A percentile compares a stretch with the other conserved stretches of the same genome.
Evolutionary conservation across 2,113 vertebrate species (phyloP).

Genomic region (Hylia prasina): DNA sequence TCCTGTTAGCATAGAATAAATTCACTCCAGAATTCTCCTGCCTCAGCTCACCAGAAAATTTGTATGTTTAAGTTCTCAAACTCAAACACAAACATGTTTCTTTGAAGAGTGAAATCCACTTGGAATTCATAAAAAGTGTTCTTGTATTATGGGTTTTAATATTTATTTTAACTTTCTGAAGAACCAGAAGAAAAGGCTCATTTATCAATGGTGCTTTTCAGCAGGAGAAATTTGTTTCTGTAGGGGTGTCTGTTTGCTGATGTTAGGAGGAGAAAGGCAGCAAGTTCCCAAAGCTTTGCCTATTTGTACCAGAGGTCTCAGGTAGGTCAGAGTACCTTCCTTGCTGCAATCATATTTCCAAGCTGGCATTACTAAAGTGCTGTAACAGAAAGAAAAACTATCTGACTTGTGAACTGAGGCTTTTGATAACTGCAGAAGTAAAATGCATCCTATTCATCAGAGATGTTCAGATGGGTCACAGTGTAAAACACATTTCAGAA

Average conservation of each 20-base stretch:
- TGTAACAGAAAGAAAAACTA: constrained; percentile 8
- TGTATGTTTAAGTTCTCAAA: not conserved
- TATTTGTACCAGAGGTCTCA: constrained; percentile 4
- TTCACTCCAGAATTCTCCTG: not conserved
- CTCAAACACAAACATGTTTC: not conserved
- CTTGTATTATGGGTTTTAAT: not conserved
- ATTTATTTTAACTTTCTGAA: constrained; percentile 26
- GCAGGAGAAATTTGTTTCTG: not conserved
- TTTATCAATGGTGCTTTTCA: constrained; percentile 23
- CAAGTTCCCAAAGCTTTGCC: not conserved
- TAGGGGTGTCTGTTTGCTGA: not conserved
- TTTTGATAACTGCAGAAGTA: constrained; percentile 7
- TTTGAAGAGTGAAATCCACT: not conserved
- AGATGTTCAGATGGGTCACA: not conserved
- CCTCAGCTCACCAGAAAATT: not conserved
- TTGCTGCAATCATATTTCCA: not conserved
- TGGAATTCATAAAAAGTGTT: not conserved
- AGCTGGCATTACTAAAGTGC: not conserved
- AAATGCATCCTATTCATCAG: not conserved
- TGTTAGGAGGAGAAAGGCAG: not conserved
- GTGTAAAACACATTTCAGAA: not conserved
- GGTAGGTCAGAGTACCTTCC: not conserved
- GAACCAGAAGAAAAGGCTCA: not conserved
- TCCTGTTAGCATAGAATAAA: not conserved
- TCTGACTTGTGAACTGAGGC: not conserved